A percentile compares a stretch with the other conserved stretches of the same genome.
phyloP scores from a whole-genome alignment of 2,113 vertebrate species.

The Callocephalon fimbriatum region DNA sequence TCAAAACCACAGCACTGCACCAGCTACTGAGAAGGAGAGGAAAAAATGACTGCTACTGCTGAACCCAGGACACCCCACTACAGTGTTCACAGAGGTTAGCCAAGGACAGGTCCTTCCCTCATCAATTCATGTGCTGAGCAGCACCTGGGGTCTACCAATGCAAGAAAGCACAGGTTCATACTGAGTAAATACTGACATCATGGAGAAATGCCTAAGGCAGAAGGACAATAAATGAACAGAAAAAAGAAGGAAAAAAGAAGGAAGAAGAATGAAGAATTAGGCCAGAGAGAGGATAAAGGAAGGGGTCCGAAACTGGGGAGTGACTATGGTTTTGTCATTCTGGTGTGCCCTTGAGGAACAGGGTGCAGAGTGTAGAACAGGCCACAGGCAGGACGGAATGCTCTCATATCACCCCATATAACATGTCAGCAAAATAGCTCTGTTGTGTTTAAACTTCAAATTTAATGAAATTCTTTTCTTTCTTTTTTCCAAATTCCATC shows the following conservation, averaged over 20 bases:
- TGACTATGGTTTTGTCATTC: not conserved
- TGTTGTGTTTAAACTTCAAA: not conserved
- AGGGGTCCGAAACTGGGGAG: not conserved
- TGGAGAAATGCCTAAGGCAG: not conserved
- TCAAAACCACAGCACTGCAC: too few species aligned
- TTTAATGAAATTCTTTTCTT: not conserved
- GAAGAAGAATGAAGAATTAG: not conserved
- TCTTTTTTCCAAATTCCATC: not conserved
- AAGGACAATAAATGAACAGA: not conserved
- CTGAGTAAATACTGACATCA: rapidly evolving
- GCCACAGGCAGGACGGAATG: rapidly evolving
- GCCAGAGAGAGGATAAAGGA: not conserved
- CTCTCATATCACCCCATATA: not conserved
- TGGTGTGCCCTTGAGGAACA: rapidly evolving
- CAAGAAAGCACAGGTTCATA: not conserved
- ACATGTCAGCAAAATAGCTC: not conserved
- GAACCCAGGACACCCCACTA: too few species aligned
- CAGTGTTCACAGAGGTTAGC: not conserved
- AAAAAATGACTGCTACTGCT: too few species aligned
- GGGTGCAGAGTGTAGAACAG: not conserved
- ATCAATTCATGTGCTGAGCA: not conserved
- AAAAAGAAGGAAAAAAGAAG: not conserved
- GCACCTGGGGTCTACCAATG: not conserved
- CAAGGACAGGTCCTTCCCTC: not conserved
- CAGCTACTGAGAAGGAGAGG: too few species aligned